Conservation (phyloP, 2,113 vertebrate species). For the Microcebus ravelobensis region DNA sequence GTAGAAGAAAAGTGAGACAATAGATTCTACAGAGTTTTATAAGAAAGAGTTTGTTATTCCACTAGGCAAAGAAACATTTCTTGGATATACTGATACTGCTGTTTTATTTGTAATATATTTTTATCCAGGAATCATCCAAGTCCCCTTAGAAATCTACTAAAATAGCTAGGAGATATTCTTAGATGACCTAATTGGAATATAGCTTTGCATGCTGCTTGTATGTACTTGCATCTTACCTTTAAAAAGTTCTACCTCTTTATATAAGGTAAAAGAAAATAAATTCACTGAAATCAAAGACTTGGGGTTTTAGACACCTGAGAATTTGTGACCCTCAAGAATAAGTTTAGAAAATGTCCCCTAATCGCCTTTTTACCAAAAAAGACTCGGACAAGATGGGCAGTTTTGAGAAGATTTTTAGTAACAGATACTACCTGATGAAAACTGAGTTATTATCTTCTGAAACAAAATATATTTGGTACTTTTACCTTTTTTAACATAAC, state of each 20-base stretch:
- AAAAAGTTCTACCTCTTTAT: neutral
- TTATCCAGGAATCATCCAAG: neutral
- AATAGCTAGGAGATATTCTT: neutral
- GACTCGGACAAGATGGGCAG: neutral
- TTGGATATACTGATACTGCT: neutral
- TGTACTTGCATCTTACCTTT: neutral
- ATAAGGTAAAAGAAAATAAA: neutral
- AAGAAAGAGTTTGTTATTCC: neutral
- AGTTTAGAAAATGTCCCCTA: neutral
- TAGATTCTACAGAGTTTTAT: neutral
- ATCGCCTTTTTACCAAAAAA: neutral
- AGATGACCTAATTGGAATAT: neutral
- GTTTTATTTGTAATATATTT: neutral
- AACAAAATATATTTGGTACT: neutral
- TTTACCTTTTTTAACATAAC: conserved; percentile 34
- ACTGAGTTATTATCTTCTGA: neutral
- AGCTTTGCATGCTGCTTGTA: neutral
- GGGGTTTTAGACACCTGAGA: neutral
- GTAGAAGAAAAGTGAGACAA: neutral
- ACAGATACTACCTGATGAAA: neutral
- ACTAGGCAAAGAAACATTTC: neutral
- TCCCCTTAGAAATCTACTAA: neutral
- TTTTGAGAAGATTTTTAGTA: conserved; percentile 22
- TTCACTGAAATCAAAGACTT: neutral
- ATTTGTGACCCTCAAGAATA: neutral